Evolutionary conservation across 2,113 vertebrate species (phyloP).

Genomic region (Baryphthengus martii): DNA sequence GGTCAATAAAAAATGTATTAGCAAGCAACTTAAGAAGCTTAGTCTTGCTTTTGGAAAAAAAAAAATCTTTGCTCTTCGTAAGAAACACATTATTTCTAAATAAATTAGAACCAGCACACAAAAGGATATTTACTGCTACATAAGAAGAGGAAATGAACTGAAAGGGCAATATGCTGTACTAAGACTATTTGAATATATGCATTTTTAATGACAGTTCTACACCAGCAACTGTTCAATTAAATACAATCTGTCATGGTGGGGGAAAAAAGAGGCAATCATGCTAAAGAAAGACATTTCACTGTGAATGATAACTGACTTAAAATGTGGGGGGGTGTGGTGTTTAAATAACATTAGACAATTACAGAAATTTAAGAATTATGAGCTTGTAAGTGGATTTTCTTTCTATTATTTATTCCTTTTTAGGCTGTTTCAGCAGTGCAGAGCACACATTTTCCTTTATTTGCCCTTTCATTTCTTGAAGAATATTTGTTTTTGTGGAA

Average conservation of each 20-base stretch:
- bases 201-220: conserved; percentile 66
- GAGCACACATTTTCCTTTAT: conserved; percentile 13
- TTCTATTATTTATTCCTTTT: not conserved
- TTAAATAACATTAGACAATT: conserved; percentile 18
- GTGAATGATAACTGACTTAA: conserved; percentile 9
- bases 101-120: conserved; percentile 47
- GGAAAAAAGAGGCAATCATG: not conserved
- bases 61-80: not conserved
- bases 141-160: conserved; percentile 27
- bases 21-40: not conserved
- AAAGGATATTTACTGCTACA: conserved; percentile 51
- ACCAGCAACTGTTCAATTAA: conserved; percentile 72
- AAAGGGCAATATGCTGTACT: conserved; percentile 20
- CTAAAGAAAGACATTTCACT: conserved; percentile 34
- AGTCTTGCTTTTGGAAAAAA: not conserved
- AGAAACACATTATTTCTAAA: conserved; percentile 42
- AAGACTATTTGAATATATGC: conserved; percentile 53
- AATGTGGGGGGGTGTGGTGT: not conserved
- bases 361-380: conserved; percentile 3
- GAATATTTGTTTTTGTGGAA: conserved; percentile 48
- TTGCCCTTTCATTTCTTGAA: conserved; percentile 4
- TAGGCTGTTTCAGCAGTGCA: not conserved
- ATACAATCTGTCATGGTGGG: conserved; percentile 65
- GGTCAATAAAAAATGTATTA: not conserved
- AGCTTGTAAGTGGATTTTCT: conserved; percentile 38